Evolutionary conservation across 2,797 vertebrate species (phyloP).

Genomic region (Thaleichthys pacificus): DNA sequence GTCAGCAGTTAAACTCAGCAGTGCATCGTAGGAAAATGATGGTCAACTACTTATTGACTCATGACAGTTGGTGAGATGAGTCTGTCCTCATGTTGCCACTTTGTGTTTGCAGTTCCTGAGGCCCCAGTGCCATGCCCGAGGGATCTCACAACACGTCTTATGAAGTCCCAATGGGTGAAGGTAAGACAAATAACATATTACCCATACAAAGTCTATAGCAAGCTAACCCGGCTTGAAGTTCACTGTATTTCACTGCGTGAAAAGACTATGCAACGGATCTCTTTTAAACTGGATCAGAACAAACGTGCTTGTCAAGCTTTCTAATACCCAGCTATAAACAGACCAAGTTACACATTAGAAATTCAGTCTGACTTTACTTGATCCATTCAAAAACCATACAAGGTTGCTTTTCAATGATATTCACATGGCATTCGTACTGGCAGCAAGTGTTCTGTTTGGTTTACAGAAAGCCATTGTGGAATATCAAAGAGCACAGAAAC

Average conservation of each 20-base stretch:
- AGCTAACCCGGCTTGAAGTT: too few relatives aligned
- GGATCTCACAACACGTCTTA: slow-evolving; percentile 36
- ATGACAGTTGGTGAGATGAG: neutral
- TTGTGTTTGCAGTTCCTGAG: slow-evolving; percentile 19
- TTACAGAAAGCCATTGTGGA: neutral
- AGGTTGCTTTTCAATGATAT: neutral
- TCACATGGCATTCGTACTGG: neutral
- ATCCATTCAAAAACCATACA: neutral
- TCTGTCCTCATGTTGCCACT: neutral
- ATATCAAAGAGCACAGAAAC: neutral
- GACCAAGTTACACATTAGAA: neutral
- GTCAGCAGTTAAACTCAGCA: neutral
- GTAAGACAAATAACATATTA: slow-evolving; percentile 25
- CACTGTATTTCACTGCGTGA: too few relatives aligned
- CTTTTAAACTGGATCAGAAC: neutral
- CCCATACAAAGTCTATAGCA: too few relatives aligned
- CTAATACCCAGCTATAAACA: neutral
- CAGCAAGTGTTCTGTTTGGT: neutral
- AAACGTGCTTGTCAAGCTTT: neutral
- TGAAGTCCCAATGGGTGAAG: slow-evolving; percentile 54
- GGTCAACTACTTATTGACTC: neutral
- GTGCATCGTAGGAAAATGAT: neutral
- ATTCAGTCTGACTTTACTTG: neutral
- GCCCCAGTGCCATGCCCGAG: slow-evolving; percentile 51
- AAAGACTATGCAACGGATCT: too few relatives aligned